Evolutionary conservation across 2,797 vertebrate species (phyloP).

Genomic region (Sus cebifrons): DNA sequence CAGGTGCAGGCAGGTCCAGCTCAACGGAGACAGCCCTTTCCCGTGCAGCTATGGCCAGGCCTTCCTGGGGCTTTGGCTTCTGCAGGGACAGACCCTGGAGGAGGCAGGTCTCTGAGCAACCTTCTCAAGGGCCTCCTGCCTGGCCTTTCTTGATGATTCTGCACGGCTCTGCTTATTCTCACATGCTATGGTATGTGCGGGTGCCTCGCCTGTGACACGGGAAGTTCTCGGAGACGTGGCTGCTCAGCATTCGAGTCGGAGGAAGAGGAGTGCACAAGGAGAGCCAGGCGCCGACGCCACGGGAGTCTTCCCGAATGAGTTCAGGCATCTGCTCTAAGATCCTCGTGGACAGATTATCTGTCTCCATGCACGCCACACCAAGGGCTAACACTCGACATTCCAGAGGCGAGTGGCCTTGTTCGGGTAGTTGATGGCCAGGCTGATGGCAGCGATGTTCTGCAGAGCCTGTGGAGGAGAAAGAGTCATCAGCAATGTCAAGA

Average conservation of each 20-base stretch:
- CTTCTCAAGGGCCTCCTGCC: not conserved
- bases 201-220: not conserved
- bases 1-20: not conserved
- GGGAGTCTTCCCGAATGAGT: slow-evolving; percentile 85
- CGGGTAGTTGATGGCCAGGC: slow-evolving; percentile 98
- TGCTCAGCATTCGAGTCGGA: not conserved
- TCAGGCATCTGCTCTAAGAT: slow-evolving; percentile 83
- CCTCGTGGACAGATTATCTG: slow-evolving; percentile 82
- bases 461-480: slow-evolving; percentile 92
- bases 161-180: not conserved
- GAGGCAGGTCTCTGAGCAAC: not conserved
- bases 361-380: slow-evolving; percentile 76
- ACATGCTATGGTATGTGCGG: not conserved
- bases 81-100: not conserved
- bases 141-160: not conserved
- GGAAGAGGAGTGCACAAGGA: slow-evolving; percentile 22
- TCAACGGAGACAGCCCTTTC: not conserved
- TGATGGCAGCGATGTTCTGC: slow-evolving; percentile 99
- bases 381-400: slow-evolving; percentile 89
- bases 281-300: slow-evolving; percentile 81
- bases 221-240: not conserved
- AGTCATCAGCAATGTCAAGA: not conserved
- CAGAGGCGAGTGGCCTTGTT: slow-evolving; percentile 98
- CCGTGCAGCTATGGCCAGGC: not conserved
- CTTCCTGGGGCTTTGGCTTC: not conserved